These are phyloP conservation scores for Eulemur macaco DNA, from an alignment of 2,113 vertebrate species.

Conservation along the genomic window DNA sequence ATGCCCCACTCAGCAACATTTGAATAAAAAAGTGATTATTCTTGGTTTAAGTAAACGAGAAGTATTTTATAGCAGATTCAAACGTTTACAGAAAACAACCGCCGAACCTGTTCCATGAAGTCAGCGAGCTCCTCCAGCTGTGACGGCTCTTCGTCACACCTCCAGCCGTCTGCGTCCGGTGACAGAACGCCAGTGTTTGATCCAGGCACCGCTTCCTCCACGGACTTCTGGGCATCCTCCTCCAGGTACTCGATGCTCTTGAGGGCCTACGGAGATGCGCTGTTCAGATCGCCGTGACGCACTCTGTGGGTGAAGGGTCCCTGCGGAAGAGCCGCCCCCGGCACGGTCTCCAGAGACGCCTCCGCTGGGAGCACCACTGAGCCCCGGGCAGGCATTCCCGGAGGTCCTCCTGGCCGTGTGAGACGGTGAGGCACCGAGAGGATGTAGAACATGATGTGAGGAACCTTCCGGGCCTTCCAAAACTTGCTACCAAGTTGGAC, in stretches of 20 bases:
- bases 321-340: rapidly evolving
- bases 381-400: rapidly evolving
- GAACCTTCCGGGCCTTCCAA: not conserved
- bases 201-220: not conserved
- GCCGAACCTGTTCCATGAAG: constrained; percentile 89
- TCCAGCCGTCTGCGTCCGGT: not conserved
- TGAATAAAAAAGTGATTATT: not conserved
- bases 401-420: not conserved
- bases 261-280: constrained; percentile 82
- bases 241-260: constrained; percentile 86
- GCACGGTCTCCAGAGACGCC: rapidly evolving
- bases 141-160: constrained; percentile 75
- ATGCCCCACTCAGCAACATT: not conserved
- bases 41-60: not conserved
- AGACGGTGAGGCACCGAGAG: rapidly evolving
- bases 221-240: constrained; percentile 23
- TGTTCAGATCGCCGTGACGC: not conserved
- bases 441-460: rapidly evolving
- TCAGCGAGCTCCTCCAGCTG: constrained; percentile 87
- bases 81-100: not conserved
- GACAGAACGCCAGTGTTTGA: not conserved
- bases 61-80: not conserved
- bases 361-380: rapidly evolving
- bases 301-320: not conserved
- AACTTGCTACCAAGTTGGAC: too few species aligned